A percentile compares a stretch with the other conserved stretches of the same genome.
Evolutionary conservation across 2,888 invertebrate species (phyloP).

Genomic region (Caradrina kadenii): DNA sequence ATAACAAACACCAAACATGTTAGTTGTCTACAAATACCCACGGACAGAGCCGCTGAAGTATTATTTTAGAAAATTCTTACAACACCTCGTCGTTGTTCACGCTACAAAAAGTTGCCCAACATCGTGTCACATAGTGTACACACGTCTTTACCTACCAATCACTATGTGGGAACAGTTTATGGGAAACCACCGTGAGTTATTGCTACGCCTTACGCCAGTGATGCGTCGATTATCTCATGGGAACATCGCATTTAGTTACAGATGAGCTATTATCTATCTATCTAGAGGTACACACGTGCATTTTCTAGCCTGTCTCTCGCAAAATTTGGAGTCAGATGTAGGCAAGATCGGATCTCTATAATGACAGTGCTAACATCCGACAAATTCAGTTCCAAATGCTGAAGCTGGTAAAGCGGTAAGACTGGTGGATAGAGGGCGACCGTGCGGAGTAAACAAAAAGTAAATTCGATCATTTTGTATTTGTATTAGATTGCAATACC

Average conservation of each 20-base stretch:
- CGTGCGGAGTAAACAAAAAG: no score
- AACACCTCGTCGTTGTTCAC: neutral
- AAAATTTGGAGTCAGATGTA: neutral
- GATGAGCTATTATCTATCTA: slow-evolving; percentile 33
- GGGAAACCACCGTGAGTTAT: slow-evolving; percentile 56
- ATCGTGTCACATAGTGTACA: slow-evolving; percentile 22
- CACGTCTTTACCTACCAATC: slow-evolving; percentile 24
- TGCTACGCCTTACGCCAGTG: slow-evolving; percentile 46
- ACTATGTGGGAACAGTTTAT: slow-evolving; percentile 50
- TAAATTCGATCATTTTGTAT: no score
- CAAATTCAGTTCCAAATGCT: no score
- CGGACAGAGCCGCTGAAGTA: neutral
- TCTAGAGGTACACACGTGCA: slow-evolving; percentile 2
- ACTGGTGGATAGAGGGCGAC: no score
- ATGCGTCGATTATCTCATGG: slow-evolving; percentile 57
- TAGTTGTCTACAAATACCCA: slow-evolving; percentile 4
- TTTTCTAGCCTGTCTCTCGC: neutral
- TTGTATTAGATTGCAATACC: no score
- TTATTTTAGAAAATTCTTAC: neutral
- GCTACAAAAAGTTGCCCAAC: slow-evolving; percentile 3
- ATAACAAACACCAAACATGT: neutral
- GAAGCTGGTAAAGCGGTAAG: no score
- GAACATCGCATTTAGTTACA: slow-evolving; percentile 45
- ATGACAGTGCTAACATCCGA: no score
- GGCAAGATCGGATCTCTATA: no score